Base-by-base conservation (phyloP, 2,113 vertebrate species). In the Tachuris rubrigastra region DNA sequence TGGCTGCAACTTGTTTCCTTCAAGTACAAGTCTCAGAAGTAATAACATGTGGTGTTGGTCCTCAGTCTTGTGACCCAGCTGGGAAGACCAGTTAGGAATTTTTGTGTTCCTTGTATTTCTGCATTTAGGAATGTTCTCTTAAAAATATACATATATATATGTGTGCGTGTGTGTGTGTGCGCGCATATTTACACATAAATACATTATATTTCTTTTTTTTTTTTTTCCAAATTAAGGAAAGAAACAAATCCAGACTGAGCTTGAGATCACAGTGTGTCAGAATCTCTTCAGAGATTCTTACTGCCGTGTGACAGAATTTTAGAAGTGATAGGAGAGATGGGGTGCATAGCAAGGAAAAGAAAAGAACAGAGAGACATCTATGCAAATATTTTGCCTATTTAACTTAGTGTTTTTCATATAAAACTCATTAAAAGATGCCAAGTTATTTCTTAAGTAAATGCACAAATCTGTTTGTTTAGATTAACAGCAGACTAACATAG, bases 141-240 rank as follows among this genome's bases (percentile, higher is more conserved):
- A 37, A 66, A 68, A n/a, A 55, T 7, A 25, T 18, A 41, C 15
- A 33, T 25, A 18, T 14, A 37, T 31, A 12, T 6, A 31, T 16
- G n/a, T n/a, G n/a, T n/a, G n/a, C n/a, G n/a, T n/a, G n/a, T n/a
- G n/a, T n/a, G n/a, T n/a, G n/a, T n/a, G n/a, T n/a, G n/a, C n/a
- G n/a, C n/a, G n/a, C n/a, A 18, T 46, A 28, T 10, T 19, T 7
- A n/a, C 2, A 39, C 14, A n/a, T 5, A 44, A 2, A 25, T 4
- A 12, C 41, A 16, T 52, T 52, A 52, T 28, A 52, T 52, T 27
- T 50, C 8, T 14, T 28, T 15, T 28, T 3, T 58, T 28, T 3
- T 58, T 49, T 73, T 71, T 37, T 14, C 39, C 67, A 56, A 75
- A 85, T 49, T 60, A 78, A 28, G 20, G 9, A 33, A 74, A 84